Base-by-base conservation (phyloP, 1,140 invertebrate species). In the Archivesica marissinica region DNA sequence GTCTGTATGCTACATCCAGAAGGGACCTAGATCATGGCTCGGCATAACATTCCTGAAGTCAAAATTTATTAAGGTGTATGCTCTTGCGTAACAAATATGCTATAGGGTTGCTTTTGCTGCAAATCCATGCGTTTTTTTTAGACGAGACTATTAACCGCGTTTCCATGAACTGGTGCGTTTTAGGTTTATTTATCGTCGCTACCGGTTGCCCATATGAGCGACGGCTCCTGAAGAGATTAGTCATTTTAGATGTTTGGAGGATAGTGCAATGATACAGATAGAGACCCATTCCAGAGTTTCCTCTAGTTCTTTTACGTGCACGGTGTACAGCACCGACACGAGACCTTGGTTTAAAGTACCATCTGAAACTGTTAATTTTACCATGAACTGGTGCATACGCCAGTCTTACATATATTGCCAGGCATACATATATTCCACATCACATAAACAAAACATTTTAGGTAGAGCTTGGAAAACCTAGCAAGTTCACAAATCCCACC, bases 41-140 rank as follows among this genome's bases (percentile, higher is more conserved):
- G 68, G 74, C 2, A 23, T 75, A 9, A 83, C 80, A 11, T 83
- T 83, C 35, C 70, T 83, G 0, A 83, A 83, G 64, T 83, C 80
- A 4, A 83, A 83, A 39, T 75, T 64, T 59, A n/a, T 83, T 56
- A 83, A 83, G 33, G 50, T 83, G 13, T 83, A 61, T 75, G 80
- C 66, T 0, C 54, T 83, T 6, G 64, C 64, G 33, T 80, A 39
- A 70, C 11, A 50, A 50, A 50, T n/a, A n/a, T n/a, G n/a, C n/a
- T n/a, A n/a, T n/a, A 38, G 1, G 68, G 4, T 39, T 41, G 61
- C 2, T n/a, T n/a, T 20, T 54, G 52, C 28, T 20, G 9, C 52
- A 9, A 4, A 54, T 54, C 1, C n/a, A 1, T 54, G 52, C 52
- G n/a, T 25, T 4, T n/a, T 54, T n/a, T n/a, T 54, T 4, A 25